A percentile compares a stretch with the other conserved stretches of the same genome.
Conservation (phyloP, 2,113 vertebrate genomes). For the Phylloscopus trochilus region DNA sequence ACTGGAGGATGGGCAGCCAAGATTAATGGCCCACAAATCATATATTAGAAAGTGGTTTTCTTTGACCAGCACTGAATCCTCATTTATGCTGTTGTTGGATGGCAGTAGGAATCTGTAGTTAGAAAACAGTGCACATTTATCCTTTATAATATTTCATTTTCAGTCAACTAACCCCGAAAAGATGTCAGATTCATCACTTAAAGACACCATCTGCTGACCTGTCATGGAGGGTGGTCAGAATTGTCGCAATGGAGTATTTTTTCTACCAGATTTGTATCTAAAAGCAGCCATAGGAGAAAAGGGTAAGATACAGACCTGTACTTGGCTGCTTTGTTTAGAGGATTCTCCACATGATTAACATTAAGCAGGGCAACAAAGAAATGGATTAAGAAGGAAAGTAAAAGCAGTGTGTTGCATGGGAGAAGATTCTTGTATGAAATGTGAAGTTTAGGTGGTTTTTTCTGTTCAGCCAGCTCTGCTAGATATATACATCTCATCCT, state of each 20-base stretch:
- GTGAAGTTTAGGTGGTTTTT: background rate
- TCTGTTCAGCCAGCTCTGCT: background rate
- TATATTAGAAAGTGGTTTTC: slow-evolving; percentile 24
- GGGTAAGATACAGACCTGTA: background rate
- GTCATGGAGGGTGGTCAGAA: slow-evolving; percentile 6
- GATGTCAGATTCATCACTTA: slow-evolving; percentile 52
- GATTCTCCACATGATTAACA: background rate
- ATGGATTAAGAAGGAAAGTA: background rate
- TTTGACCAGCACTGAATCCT: slow-evolving; percentile 32
- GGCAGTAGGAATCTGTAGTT: background rate
- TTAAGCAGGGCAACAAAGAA: background rate
- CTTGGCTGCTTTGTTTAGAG: background rate
- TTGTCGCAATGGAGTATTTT: background rate
- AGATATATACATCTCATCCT: background rate
- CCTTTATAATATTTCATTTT: slow-evolving; percentile 24
- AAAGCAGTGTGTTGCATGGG: background rate
- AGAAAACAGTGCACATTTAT: background rate
- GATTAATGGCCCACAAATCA: slow-evolving; percentile 55
- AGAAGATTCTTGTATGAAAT: background rate
- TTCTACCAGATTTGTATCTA: background rate
- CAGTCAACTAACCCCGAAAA: slow-evolving; percentile 4
- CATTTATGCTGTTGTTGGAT: background rate
- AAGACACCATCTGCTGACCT: slow-evolving; percentile 46
- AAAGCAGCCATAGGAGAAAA: background rate
- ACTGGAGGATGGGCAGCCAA: slow-evolving; percentile 31